A percentile compares a stretch with the other conserved stretches of the same genome.
Evolutionary conservation across 2,888 invertebrate genomes (phyloP).

Genomic region (Cheilosia vernalis): DNA sequence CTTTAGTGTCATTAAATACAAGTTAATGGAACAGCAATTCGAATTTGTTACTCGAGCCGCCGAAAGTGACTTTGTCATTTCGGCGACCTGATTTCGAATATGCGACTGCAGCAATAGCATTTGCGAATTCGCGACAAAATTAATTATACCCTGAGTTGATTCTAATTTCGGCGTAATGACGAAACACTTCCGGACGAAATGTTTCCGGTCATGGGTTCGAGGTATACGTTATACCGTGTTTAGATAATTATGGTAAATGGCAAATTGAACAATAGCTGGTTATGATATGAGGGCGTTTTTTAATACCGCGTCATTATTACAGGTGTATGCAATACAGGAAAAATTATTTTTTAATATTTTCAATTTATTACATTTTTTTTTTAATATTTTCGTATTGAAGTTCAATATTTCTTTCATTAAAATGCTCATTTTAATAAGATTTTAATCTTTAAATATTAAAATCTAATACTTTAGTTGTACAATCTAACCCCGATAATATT

Average conservation of each 20-base stretch:
- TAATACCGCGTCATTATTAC: too few relatives aligned
- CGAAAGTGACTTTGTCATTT: conserved; percentile 25
- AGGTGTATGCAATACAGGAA: too few relatives aligned
- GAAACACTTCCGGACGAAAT: conserved; percentile 58
- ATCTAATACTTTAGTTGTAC: too few relatives aligned
- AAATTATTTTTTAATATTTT: too few relatives aligned
- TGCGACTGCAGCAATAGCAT: conserved; percentile 45
- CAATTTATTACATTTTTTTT: too few relatives aligned
- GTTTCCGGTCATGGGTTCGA: conserved; percentile 1
- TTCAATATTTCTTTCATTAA: too few relatives aligned
- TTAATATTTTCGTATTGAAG: too few relatives aligned
- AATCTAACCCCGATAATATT: too few relatives aligned
- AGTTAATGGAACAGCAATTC: conserved; percentile 43
- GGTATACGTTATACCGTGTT: too few relatives aligned
- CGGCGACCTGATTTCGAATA: conserved; percentile 51
- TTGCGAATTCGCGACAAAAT: conserved; percentile 70
- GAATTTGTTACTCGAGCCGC: conserved; percentile 8
- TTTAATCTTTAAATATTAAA: too few relatives aligned
- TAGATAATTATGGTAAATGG: conserved; percentile 1
- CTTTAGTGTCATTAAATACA: conserved; percentile 49
- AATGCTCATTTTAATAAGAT: too few relatives aligned
- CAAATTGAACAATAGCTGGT: conserved; percentile 42
- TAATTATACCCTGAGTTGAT: conserved; percentile 68
- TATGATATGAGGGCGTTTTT: too few relatives aligned
- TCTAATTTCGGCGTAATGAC: conserved; percentile 70